Evolutionary conservation across 2,888 invertebrate species (phyloP).

Genomic region (Coremacera marginata): DNA sequence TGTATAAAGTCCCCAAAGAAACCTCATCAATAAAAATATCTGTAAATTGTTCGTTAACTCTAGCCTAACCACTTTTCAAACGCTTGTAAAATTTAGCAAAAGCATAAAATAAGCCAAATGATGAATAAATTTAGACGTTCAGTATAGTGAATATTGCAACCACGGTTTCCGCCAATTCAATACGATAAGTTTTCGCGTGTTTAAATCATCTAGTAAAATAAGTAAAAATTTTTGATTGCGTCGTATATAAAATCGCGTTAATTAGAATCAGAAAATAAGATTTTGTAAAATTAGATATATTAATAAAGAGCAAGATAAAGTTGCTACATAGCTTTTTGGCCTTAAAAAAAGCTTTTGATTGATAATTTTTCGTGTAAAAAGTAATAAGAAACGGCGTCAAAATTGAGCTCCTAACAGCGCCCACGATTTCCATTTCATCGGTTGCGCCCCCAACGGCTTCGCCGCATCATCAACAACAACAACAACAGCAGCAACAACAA

Average conservation of each 20-base stretch:
- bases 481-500: slow-evolving; percentile 67
- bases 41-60: background rate
- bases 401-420: slow-evolving; percentile 69
- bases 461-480: slow-evolving; percentile 66
- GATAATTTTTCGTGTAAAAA: slow-evolving; percentile 29
- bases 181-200: slow-evolving; percentile 2
- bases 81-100: background rate
- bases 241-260: background rate
- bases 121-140: background rate
- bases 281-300: background rate
- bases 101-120: background rate
- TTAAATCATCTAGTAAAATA: slow-evolving; percentile 6
- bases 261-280: too few species aligned
- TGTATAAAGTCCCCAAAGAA: slow-evolving; percentile 21
- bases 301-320: slow-evolving; percentile 16
- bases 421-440: slow-evolving; percentile 68
- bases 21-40: slow-evolving; percentile 8
- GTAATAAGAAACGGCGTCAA: slow-evolving; percentile 61
- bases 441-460: slow-evolving; percentile 59
- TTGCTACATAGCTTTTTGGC: slow-evolving; percentile 9
- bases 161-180: slow-evolving; percentile 30
- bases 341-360: background rate
- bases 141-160: background rate
- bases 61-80: background rate
- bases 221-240: background rate